phyloP scores from a whole-genome alignment of 1,140 invertebrate genomes.

The Polyergus mexicanus region DNA sequence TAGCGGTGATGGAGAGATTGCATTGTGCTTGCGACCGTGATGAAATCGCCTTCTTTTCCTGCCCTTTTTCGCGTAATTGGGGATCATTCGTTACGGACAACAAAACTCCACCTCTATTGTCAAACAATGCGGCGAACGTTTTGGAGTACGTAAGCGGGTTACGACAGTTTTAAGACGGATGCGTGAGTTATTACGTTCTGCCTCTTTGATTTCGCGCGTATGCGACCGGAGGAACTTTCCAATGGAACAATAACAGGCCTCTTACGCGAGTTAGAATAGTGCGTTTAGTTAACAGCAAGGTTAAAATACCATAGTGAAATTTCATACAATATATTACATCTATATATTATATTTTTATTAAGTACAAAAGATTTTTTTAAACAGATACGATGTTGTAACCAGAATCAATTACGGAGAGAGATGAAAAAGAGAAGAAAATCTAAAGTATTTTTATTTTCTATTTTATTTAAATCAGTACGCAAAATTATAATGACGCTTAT shows the following conservation, averaged over 20 bases:
- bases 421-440: too few relatives aligned
- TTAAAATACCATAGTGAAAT: neutral
- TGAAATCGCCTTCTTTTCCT: conserved; percentile 60
- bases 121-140: conserved; percentile 45
- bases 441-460: neutral
- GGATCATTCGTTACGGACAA: conserved; percentile 59
- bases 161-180: conserved; percentile 49
- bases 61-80: conserved; percentile 60
- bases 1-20: conserved; percentile 56
- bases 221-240: conserved; percentile 34
- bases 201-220: conserved; percentile 14
- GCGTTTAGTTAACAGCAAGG: conserved; percentile 15
- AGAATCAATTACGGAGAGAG: too few relatives aligned
- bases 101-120: conserved; percentile 36
- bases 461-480: neutral
- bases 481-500: neutral
- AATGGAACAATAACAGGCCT: conserved; percentile 30
- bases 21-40: conserved; percentile 53
- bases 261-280: conserved; percentile 12
- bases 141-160: conserved; percentile 48
- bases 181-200: conserved; percentile 49
- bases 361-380: neutral
- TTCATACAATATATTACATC: neutral
- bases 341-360: neutral
- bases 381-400: too few relatives aligned